Evolutionary conservation across 2,888 invertebrate species (phyloP).

Genomic region (Furcula furcula): DNA sequence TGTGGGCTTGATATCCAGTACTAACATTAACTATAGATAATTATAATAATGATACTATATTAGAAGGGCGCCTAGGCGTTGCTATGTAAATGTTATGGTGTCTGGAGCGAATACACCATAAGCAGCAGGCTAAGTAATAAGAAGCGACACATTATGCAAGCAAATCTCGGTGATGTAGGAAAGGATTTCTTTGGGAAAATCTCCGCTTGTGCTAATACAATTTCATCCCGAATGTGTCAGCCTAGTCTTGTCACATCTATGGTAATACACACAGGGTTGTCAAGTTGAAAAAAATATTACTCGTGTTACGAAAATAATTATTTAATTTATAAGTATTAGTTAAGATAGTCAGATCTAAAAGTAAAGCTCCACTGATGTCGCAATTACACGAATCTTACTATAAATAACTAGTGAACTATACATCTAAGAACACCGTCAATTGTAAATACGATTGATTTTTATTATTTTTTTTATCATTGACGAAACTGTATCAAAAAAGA

Average conservation of each 20-base stretch:
- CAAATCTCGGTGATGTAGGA: conserved; percentile 14
- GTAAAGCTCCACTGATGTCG: too few species aligned
- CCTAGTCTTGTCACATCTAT: conserved; percentile 38
- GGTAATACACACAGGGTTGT: conserved; percentile 40
- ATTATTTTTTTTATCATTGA: too few species aligned
- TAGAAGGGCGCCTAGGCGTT: too few species aligned
- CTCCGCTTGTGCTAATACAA: conserved; percentile 49
- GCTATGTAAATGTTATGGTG: conserved; percentile 10
- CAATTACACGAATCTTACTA: conserved; percentile 4
- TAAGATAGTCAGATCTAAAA: too few species aligned
- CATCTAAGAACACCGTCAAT: too few species aligned
- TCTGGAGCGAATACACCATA: conserved; percentile 12
- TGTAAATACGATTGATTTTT: too few species aligned
- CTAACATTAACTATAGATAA: too few species aligned
- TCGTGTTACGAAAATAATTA: too few species aligned
- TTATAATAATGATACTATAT: too few species aligned
- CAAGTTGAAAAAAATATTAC: conserved; percentile 7
- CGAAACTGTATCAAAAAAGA: conserved; percentile 13
- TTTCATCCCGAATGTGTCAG: conserved; percentile 50
- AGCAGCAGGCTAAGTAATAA: conserved; percentile 26
- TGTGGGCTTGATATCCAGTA: too few species aligned
- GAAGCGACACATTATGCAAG: conserved; percentile 28
- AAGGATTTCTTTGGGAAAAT: conserved; percentile 35
- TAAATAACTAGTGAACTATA: too few species aligned
- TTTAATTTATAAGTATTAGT: too few species aligned